A percentile compares a stretch with the other conserved stretches of the same genome.
These are phyloP conservation scores for Amphimallon solstitiale DNA, from an alignment of 2,888 invertebrate genomes.

Conservation along the genomic window DNA sequence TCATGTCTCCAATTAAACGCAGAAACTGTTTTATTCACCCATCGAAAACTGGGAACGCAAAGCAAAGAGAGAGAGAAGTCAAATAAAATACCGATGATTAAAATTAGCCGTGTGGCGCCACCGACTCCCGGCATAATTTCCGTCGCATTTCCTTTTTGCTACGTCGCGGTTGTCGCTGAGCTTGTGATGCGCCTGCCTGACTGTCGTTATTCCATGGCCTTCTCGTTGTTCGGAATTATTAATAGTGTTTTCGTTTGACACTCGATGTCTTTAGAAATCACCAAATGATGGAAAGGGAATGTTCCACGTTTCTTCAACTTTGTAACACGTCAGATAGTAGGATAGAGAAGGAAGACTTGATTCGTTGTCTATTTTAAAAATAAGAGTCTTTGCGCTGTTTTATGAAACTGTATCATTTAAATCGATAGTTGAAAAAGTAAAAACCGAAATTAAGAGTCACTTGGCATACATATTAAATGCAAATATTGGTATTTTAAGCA, in stretches of 20 bases:
- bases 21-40: slow-evolving; percentile 20
- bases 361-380: too few species aligned
- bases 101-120: slow-evolving; percentile 30
- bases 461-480: too few species aligned
- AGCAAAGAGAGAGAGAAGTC: slow-evolving; percentile 24
- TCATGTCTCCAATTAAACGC: slow-evolving; percentile 16
- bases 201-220: neutral
- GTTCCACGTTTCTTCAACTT: slow-evolving; percentile 13
- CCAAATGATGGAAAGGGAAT: slow-evolving; percentile 13
- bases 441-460: too few species aligned
- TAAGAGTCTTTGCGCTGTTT: too few species aligned
- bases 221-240: slow-evolving; percentile 17
- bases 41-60: slow-evolving; percentile 19
- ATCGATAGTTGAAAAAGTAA: too few species aligned
- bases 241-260: slow-evolving; percentile 22
- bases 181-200: neutral
- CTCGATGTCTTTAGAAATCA: neutral
- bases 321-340: too few species aligned
- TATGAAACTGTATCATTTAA: too few species aligned
- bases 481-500: too few species aligned
- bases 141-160: slow-evolving; percentile 30
- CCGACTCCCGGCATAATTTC: slow-evolving; percentile 27
- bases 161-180: neutral
- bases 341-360: too few species aligned
- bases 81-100: slow-evolving; percentile 18